These are phyloP conservation scores for Muscina levida DNA, from an alignment of 2,888 invertebrate genomes.

Conservation along the genomic window DNA sequence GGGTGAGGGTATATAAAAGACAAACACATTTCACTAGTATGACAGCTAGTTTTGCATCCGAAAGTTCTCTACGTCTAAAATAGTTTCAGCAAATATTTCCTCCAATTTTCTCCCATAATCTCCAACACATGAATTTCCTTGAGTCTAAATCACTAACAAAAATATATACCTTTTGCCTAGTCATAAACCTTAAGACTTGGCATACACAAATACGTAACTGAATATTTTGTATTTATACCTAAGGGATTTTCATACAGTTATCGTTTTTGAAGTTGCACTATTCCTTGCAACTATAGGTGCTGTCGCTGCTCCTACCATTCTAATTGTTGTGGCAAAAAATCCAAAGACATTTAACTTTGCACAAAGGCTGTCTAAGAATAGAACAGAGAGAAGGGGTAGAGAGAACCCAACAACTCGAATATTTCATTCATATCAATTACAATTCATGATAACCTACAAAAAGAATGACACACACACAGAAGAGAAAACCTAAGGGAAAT, in stretches of 20 bases:
- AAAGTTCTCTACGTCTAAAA: too few relatives aligned
- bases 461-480: constrained; percentile 15
- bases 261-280: neutral
- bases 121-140: too few relatives aligned
- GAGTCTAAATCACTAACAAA: too few relatives aligned
- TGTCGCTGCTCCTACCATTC: neutral
- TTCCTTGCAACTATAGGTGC: too few relatives aligned
- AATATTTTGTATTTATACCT: constrained; percentile 22
- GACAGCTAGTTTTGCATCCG: too few relatives aligned
- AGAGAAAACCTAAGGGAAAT: neutral
- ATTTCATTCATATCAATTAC: constrained; percentile 68
- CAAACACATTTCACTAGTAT: too few relatives aligned
- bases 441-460: constrained; percentile 63
- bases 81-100: too few relatives aligned
- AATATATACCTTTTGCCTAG: too few relatives aligned
- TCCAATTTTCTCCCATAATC: too few relatives aligned
- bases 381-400: neutral
- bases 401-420: constrained; percentile 41
- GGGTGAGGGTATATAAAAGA: too few relatives aligned
- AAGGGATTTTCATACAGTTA: neutral
- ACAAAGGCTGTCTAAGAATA: constrained; percentile 22
- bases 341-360: constrained; percentile 26
- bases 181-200: too few relatives aligned
- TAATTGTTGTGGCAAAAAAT: constrained; percentile 2
- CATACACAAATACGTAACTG: neutral